Percentiles rank a stretch among this genome's conserved stretches.
Conservation (phyloP, 1,140 invertebrate species). For the Aleiodes sp. region DNA sequence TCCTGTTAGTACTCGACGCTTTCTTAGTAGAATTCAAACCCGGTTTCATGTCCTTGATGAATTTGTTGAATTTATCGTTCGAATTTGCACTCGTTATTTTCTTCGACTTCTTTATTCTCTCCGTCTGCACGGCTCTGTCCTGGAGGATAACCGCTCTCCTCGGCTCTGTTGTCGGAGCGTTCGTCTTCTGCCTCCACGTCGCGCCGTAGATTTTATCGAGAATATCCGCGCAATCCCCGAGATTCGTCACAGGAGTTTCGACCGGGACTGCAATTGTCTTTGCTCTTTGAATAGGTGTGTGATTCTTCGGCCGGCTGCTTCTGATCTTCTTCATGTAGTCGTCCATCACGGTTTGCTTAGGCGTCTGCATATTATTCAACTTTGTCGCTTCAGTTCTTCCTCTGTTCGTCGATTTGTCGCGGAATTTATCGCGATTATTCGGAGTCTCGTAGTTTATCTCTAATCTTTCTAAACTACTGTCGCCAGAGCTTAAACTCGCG, state of each 20-base stretch:
- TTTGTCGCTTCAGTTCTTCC: slow-evolving; percentile 11
- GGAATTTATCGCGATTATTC: slow-evolving; percentile 58
- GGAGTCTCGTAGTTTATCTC: slow-evolving; percentile 61
- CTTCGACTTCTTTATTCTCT: slow-evolving; percentile 43
- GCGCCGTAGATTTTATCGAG: slow-evolving; percentile 67
- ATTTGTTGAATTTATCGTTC: background rate
- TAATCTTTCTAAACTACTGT: slow-evolving; percentile 61
- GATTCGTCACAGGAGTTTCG: slow-evolving; percentile 20
- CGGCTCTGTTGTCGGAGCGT: slow-evolving; percentile 52
- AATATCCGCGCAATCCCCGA: slow-evolving; percentile 61
- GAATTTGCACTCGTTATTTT: slow-evolving; percentile 1
- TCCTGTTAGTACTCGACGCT: slow-evolving; percentile 31
- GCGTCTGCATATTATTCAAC: background rate
- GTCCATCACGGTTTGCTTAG: slow-evolving; percentile 29
- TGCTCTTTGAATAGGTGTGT: slow-evolving; percentile 10
- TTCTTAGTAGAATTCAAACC: slow-evolving; percentile 41
- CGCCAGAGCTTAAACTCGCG: slow-evolving; percentile 51
- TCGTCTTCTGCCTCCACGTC: slow-evolving; percentile 57
- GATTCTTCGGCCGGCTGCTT: background rate
- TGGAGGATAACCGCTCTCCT: slow-evolving; percentile 47
- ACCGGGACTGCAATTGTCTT: background rate
- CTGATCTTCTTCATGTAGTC: slow-evolving; percentile 28
- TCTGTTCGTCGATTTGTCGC: background rate
- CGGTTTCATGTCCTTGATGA: slow-evolving; percentile 46
- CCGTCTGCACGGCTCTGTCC: slow-evolving; percentile 49